Percentiles rank a stretch among this genome's conserved stretches.
phyloP scores from a whole-genome alignment of 2,888 invertebrate species.

The Ferdinandea cuprea region DNA sequence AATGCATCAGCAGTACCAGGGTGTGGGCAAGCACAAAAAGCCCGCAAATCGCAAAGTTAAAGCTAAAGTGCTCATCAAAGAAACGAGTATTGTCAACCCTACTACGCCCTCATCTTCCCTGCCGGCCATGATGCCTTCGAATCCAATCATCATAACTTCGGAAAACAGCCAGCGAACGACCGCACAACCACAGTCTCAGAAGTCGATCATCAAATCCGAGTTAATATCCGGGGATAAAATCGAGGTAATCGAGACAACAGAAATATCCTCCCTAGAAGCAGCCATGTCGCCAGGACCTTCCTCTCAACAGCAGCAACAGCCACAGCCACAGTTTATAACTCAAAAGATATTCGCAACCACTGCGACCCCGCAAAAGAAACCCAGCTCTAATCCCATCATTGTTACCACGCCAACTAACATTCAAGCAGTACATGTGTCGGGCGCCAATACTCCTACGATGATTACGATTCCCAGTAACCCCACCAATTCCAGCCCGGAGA shows the following conservation, averaged over 20 bases:
- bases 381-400: constrained; percentile 79
- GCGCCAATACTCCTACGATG: constrained; percentile 75
- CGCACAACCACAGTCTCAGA: constrained; percentile 30
- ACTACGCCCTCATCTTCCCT: constrained; percentile 65
- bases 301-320: constrained; percentile 19
- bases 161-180: constrained; percentile 32
- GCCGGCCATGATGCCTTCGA: constrained; percentile 79
- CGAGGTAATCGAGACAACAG: constrained; percentile 60
- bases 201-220: constrained; percentile 56
- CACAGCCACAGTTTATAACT: constrained; percentile 56
- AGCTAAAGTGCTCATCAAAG: constrained; percentile 71
- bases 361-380: constrained; percentile 38
- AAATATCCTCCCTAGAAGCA: constrained; percentile 41
- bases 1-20: constrained; percentile 88
- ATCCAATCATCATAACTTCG: constrained; percentile 76
- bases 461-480: constrained; percentile 59
- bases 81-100: constrained; percentile 11
- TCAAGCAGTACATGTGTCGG: constrained; percentile 82
- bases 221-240: constrained; percentile 64
- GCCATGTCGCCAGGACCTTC: constrained; percentile 38
- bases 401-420: constrained; percentile 81
- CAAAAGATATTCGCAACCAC: constrained; percentile 51
- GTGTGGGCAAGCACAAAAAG: constrained; percentile 85
- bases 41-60: constrained; percentile 78
- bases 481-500: constrained; percentile 54